Conservation (phyloP, 1,140 invertebrate genomes). For the Tetragonula clypearis region DNA sequence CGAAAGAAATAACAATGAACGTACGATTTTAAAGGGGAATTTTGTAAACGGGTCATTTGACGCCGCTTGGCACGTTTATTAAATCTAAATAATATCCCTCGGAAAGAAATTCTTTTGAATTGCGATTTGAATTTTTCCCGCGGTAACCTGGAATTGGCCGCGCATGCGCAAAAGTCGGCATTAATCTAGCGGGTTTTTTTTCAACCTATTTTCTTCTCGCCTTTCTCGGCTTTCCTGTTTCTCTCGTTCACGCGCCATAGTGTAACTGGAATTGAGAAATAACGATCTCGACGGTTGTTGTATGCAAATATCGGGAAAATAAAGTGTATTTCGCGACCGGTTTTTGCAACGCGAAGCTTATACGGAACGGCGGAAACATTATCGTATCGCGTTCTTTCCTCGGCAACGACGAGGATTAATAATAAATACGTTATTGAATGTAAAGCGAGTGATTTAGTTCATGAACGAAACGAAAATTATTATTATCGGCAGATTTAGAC, state of each 20-base stretch:
- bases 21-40: no score
- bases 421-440: conserved; percentile 6
- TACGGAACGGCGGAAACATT: conserved; percentile 9
- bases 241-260: background rate
- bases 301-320: conserved; percentile 7
- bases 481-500: background rate
- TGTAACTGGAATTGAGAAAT: conserved; percentile 18
- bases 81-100: no score
- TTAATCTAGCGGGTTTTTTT: background rate
- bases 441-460: background rate
- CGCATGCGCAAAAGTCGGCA: background rate
- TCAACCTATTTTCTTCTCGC: background rate
- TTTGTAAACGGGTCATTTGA: no score
- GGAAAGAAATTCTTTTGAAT: background rate
- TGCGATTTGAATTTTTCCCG: background rate
- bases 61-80: no score
- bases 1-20: no score
- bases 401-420: background rate
- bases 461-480: no score
- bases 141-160: background rate
- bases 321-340: conserved; percentile 17
- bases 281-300: conserved; percentile 21
- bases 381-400: background rate
- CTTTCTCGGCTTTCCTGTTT: background rate
- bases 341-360: background rate